A percentile compares a stretch with the other conserved stretches of the same genome.
phyloP scores from a whole-genome alignment of 2,888 invertebrate genomes.

The Lycia hirtaria region DNA sequence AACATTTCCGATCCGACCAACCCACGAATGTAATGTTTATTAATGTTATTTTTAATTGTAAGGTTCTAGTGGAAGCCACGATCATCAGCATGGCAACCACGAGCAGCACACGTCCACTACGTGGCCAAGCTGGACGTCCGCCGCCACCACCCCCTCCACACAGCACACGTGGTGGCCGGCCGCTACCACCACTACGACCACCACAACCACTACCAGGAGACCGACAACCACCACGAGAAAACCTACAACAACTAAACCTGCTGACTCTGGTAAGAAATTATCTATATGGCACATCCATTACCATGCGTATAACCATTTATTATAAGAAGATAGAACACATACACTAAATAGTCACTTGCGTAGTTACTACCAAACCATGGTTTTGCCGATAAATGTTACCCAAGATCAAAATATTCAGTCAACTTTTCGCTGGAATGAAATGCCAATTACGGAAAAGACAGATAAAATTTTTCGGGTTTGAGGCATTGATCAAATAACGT shows the following conservation, averaged over 20 bases:
- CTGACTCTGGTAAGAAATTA: slow-evolving; percentile 55
- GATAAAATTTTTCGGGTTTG: no score
- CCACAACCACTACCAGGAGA: slow-evolving; percentile 46
- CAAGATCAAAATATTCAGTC: no score
- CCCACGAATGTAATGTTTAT: background rate
- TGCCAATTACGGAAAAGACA: no score
- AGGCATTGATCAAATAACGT: no score
- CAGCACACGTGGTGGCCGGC: slow-evolving; percentile 70
- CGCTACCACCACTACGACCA: slow-evolving; percentile 59
- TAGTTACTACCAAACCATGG: no score
- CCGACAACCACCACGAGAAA: slow-evolving; percentile 42
- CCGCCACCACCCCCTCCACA: slow-evolving; percentile 63
- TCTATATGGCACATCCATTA: background rate
- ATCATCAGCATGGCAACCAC: slow-evolving; percentile 59
- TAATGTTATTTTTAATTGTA: background rate
- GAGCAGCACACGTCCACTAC: slow-evolving; percentile 70
- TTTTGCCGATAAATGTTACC: no score
- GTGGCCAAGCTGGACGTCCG: slow-evolving; percentile 70
- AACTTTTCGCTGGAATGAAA: no score
- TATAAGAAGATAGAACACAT: no score
- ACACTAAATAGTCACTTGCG: no score
- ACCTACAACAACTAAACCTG: slow-evolving; percentile 47
- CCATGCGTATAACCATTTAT: no score
- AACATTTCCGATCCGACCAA: background rate
- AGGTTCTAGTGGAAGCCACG: slow-evolving; percentile 50